phyloP scores from a whole-genome alignment of 2,113 vertebrate species.

The Rhodinocichla rosea region DNA sequence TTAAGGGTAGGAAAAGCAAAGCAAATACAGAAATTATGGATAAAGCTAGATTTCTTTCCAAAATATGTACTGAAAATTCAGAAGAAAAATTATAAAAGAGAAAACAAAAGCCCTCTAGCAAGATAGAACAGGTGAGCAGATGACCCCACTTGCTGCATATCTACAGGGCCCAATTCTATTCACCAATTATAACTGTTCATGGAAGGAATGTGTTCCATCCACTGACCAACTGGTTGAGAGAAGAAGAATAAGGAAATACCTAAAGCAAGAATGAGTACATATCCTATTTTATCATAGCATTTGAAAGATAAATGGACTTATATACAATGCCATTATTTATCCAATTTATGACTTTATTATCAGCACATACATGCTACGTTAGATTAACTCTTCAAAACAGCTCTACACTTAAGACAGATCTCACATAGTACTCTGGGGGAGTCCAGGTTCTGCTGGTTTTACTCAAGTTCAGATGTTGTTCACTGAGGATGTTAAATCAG shows the following conservation, averaged over 20 bases:
- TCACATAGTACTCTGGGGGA: neutral
- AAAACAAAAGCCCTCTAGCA: neutral
- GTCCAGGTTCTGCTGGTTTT: neutral
- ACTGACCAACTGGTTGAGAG: neutral
- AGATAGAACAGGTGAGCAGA: neutral
- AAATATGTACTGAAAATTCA: neutral
- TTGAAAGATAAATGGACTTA: neutral
- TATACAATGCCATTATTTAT: neutral
- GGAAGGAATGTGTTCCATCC: neutral
- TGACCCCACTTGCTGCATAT: neutral
- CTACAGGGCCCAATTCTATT: neutral
- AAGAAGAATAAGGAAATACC: neutral
- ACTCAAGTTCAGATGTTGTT: neutral
- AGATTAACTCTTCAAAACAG: neutral
- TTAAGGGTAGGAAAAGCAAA: neutral
- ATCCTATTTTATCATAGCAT: neutral
- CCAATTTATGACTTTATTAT: neutral
- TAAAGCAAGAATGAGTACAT: neutral
- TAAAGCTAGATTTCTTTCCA: neutral
- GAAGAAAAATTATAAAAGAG: neutral
- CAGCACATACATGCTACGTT: neutral
- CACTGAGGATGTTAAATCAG: neutral
- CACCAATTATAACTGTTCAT: neutral
- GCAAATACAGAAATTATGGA: neutral
- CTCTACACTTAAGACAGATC: neutral